Percentiles rank a stretch among this genome's conserved stretches.
These are phyloP conservation scores for Euzophera pinguis DNA, from an alignment of 2,888 invertebrate species.

Conservation along the genomic window DNA sequence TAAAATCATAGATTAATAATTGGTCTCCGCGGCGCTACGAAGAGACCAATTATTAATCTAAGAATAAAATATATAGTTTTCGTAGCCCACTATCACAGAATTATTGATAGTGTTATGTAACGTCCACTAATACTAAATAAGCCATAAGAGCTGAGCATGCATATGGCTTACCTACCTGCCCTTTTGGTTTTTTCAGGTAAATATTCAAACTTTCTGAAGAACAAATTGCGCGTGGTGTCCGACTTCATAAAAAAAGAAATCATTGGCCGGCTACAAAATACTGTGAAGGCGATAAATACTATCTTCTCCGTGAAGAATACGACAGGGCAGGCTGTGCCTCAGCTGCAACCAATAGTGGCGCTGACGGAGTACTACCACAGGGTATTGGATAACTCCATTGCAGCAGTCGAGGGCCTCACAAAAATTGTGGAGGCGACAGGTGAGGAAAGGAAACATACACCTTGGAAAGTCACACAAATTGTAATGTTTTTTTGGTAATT, in stretches of 20 bases:
- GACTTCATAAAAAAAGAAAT: constrained; percentile 68
- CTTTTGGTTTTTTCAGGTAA: constrained; percentile 43
- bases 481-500: too few species aligned
- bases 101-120: too few species aligned
- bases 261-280: constrained; percentile 55
- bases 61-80: too few species aligned
- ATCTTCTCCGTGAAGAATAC: constrained; percentile 42
- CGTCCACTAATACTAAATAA: too few species aligned
- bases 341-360: constrained; percentile 48
- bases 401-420: constrained; percentile 63
- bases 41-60: too few species aligned
- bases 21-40: too few species aligned
- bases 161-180: background rate
- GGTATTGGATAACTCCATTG: constrained; percentile 49
- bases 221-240: constrained; percentile 45
- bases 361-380: constrained; percentile 49
- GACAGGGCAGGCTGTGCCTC: constrained; percentile 35
- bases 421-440: constrained; percentile 82
- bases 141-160: too few species aligned
- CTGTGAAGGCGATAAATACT: constrained; percentile 50
- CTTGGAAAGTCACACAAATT: too few species aligned
- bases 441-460: too few species aligned
- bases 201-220: constrained; percentile 54
- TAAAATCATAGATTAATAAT: too few species aligned
- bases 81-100: too few species aligned